Conservation (phyloP, 2,797 vertebrate species). For the Passerculus sandwichensis region DNA sequence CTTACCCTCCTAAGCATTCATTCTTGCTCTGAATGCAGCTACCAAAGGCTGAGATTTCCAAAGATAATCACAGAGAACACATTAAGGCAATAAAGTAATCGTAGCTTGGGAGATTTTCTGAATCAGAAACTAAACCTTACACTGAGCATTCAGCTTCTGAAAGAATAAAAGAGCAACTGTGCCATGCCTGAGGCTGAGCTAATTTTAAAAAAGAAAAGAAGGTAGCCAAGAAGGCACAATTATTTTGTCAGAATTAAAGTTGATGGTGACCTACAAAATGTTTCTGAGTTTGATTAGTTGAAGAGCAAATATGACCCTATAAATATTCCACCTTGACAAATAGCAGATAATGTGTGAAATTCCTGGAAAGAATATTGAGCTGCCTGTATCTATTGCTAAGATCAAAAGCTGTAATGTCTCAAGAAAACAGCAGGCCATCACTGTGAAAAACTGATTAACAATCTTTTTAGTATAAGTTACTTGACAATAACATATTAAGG, state of each 20-base stretch:
- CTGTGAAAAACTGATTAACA: neutral
- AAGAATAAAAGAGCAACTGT: neutral
- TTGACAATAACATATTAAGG: neutral
- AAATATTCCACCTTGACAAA: neutral
- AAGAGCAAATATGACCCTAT: neutral
- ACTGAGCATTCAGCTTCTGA: neutral
- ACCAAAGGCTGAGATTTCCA: neutral
- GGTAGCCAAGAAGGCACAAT: neutral
- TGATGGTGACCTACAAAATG: neutral
- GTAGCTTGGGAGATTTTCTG: neutral
- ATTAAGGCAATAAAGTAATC: neutral
- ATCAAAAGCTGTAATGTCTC: neutral
- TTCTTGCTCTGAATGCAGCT: neutral
- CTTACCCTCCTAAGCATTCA: neutral
- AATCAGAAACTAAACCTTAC: neutral
- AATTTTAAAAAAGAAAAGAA: neutral
- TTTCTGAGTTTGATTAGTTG: neutral
- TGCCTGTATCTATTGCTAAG: neutral
- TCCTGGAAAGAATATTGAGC: neutral
- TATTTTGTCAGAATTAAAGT: neutral
- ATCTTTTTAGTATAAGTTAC: neutral
- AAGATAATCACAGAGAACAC: neutral
- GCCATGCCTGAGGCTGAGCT: neutral
- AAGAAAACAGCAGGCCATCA: neutral
- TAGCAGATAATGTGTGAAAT: neutral